Evolutionary conservation across 2,888 invertebrate species (phyloP).

Genomic region (Thera obeliscata): DNA sequence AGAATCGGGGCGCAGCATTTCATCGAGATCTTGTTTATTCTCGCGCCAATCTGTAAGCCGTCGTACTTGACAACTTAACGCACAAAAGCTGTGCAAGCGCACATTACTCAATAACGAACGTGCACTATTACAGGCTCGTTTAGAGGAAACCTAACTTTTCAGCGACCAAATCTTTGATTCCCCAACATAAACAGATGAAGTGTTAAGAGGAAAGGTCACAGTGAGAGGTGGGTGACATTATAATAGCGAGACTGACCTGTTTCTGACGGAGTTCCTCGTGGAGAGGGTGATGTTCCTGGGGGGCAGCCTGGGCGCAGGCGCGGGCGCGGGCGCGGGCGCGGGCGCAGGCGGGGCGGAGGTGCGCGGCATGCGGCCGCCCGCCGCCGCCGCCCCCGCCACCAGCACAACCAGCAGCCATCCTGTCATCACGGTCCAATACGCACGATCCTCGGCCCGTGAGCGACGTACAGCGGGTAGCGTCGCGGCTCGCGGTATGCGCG

Average conservation of each 20-base stretch:
- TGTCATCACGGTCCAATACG: slow-evolving; percentile 71
- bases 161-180: slow-evolving; percentile 20
- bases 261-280: slow-evolving; percentile 73
- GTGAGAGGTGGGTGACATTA: slow-evolving; percentile 26
- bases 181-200: not conserved
- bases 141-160: slow-evolving; percentile 23
- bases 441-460: slow-evolving; percentile 62
- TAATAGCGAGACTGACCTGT: slow-evolving; percentile 68
- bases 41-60: slow-evolving; percentile 51
- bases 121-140: slow-evolving; percentile 31
- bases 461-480: slow-evolving; percentile 65
- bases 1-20: slow-evolving; percentile 53
- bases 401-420: slow-evolving; percentile 75
- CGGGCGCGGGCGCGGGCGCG: slow-evolving; percentile 85
- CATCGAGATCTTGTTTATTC: slow-evolving; percentile 52
- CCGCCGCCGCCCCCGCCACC: slow-evolving; percentile 71
- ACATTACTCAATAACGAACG: slow-evolving; percentile 51
- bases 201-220: slow-evolving; percentile 22
- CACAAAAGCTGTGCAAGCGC: slow-evolving; percentile 54
- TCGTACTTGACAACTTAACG: slow-evolving; percentile 63
- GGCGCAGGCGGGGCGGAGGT: slow-evolving; percentile 62
- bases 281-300: slow-evolving; percentile 78
- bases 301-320: slow-evolving; percentile 69
- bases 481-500: slow-evolving; percentile 66
- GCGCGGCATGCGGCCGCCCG: slow-evolving; percentile 74